These are phyloP conservation scores for Capitella teleta DNA, from an alignment of 1,140 invertebrate species.

Conservation along the genomic window DNA sequence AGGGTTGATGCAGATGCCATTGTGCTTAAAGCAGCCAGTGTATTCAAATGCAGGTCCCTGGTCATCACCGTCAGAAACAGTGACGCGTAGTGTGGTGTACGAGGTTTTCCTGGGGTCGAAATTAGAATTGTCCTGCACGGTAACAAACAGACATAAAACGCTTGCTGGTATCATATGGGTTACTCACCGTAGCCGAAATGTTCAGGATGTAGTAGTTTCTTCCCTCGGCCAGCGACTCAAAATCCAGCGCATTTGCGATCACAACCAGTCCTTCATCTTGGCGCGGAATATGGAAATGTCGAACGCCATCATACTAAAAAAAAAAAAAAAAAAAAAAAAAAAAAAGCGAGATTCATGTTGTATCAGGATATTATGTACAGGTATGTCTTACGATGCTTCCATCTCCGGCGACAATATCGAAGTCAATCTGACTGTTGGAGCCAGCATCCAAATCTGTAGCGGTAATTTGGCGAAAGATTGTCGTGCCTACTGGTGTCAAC, in stretches of 20 bases:
- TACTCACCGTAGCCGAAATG: slow-evolving; percentile 15
- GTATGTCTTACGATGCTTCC: not conserved
- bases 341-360: not conserved
- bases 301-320: slow-evolving; percentile 57
- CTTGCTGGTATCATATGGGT: not conserved
- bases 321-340: not conserved
- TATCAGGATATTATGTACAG: not conserved
- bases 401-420: slow-evolving; percentile 52
- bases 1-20: slow-evolving; percentile 12
- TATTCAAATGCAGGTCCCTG: slow-evolving; percentile 21
- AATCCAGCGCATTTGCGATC: slow-evolving; percentile 18
- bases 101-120: not conserved
- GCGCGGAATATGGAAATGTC: slow-evolving; percentile 59
- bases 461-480: slow-evolving; percentile 17
- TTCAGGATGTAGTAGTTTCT: slow-evolving; percentile 14
- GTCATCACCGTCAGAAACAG: slow-evolving; percentile 24
- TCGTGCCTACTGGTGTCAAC: slow-evolving; percentile 20
- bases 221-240: slow-evolving; percentile 10
- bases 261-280: slow-evolving; percentile 20
- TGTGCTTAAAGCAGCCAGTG: slow-evolving; percentile 9
- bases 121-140: not conserved
- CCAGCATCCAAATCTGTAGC: slow-evolving; percentile 45
- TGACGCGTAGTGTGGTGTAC: slow-evolving; percentile 16
- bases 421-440: slow-evolving; percentile 74
- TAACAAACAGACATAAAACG: not conserved